Percentiles rank a stretch among this genome's conserved stretches.
phyloP scores from a whole-genome alignment of 35 echinoderm and acorn worm genomes.

The Nesometra sesokonis region DNA sequence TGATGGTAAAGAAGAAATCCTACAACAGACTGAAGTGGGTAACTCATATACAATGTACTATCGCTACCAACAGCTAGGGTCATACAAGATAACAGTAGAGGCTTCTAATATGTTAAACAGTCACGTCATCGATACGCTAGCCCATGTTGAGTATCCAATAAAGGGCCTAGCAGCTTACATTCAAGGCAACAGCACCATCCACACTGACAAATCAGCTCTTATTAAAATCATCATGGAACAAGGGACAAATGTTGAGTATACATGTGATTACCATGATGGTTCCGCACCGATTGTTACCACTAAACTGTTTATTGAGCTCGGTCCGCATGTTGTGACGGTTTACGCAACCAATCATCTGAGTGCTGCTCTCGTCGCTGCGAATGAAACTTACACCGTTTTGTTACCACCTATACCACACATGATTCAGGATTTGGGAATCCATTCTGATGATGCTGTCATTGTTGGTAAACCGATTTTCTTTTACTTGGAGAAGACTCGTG shows the following conservation, averaged over 20 bases:
- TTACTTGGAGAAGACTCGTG: constrained; percentile 19
- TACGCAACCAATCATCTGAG: constrained; percentile 57
- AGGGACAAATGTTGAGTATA: constrained; percentile 63
- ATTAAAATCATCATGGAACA: constrained; percentile 47
- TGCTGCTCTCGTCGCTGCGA: not conserved
- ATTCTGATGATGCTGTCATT: constrained; percentile 24
- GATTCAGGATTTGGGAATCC: constrained; percentile 26
- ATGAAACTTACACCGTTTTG: constrained; percentile 49
- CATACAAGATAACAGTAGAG: constrained; percentile 30
- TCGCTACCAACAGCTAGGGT: constrained; percentile 37
- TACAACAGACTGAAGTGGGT: constrained; percentile 32
- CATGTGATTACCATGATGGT: constrained; percentile 62
- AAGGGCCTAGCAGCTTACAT: constrained; percentile 41
- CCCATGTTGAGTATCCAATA: constrained; percentile 49
- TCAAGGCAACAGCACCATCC: constrained; percentile 54
- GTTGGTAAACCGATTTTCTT: constrained; percentile 36
- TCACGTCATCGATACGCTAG: not conserved
- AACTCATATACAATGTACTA: constrained; percentile 33
- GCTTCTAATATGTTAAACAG: constrained; percentile 49
- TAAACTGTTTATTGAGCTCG: constrained; percentile 53
- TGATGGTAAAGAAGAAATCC: constrained; percentile 35
- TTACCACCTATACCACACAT: constrained; percentile 48
- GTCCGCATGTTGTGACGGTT: constrained; percentile 45
- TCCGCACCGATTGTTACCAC: constrained; percentile 53
- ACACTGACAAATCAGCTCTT: constrained; percentile 57